Conservation (phyloP, 2,113 vertebrate species). For the Cisticola juncidis region DNA sequence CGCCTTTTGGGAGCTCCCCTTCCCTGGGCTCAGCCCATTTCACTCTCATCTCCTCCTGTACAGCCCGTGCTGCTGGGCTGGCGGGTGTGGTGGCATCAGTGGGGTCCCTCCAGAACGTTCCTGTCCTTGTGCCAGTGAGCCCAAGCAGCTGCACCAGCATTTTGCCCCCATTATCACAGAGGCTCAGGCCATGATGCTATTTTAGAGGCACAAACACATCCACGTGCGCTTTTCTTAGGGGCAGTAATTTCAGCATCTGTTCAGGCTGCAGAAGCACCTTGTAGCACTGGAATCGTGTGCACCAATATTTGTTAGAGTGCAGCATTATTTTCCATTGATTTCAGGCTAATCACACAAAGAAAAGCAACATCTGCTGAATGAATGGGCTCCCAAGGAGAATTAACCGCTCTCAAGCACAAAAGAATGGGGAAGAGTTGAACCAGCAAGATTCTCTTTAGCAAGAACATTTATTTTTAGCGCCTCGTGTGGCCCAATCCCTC, state of each 20-base stretch:
- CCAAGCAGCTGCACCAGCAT: neutral
- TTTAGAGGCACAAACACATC: neutral
- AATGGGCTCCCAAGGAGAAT: conserved; percentile 54
- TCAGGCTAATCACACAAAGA: conserved; percentile 40
- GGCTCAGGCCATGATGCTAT: rapidly evolving
- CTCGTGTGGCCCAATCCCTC: neutral
- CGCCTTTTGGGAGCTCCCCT: rapidly evolving
- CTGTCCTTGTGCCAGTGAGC: neutral
- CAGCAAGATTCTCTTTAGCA: conserved; percentile 52
- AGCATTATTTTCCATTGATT: conserved; percentile 27
- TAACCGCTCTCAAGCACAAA: neutral
- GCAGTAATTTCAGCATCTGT: neutral
- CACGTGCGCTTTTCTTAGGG: rapidly evolving
- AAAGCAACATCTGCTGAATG: conserved; percentile 58
- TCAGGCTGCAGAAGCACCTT: neutral
- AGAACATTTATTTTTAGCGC: conserved; percentile 47
- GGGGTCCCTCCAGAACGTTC: neutral
- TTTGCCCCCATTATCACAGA: neutral
- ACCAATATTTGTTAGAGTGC: neutral
- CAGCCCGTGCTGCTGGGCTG: neutral
- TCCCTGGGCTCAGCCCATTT: rapidly evolving
- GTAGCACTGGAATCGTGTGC: neutral
- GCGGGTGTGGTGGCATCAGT: rapidly evolving
- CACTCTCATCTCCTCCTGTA: rapidly evolving
- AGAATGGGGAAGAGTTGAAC: conserved; percentile 43